Percentiles rank a stretch among this genome's conserved stretches.
These are phyloP conservation scores for Coremacera marginata DNA, from an alignment of 2,888 invertebrate genomes.

Conservation along the genomic window DNA sequence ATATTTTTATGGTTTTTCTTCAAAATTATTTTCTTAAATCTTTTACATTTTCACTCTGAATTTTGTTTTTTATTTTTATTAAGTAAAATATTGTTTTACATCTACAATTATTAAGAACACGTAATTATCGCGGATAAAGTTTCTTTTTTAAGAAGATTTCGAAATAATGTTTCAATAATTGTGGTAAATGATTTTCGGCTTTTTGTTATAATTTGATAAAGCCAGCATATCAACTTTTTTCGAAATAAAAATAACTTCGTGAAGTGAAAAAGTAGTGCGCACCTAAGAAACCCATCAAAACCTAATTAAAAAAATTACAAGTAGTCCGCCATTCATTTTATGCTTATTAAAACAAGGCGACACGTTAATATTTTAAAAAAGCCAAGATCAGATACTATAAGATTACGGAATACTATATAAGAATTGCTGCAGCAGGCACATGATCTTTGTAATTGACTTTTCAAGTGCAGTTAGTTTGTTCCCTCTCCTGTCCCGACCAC, in stretches of 20 bases:
- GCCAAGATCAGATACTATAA: background rate
- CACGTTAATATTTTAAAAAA: background rate
- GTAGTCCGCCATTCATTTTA: slow-evolving; percentile 21
- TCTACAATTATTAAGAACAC: slow-evolving; percentile 32
- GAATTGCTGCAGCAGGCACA: background rate
- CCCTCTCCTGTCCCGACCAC: background rate
- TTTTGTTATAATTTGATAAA: background rate
- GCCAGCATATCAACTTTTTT: background rate
- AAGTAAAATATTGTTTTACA: slow-evolving; percentile 34
- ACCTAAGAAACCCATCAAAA: background rate
- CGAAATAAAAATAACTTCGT: background rate
- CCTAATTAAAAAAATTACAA: slow-evolving; percentile 25
- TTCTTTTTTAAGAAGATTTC: background rate
- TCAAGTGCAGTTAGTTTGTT: slow-evolving; percentile 11
- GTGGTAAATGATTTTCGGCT: slow-evolving; percentile 24
- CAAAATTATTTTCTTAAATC: background rate
- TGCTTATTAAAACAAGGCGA: slow-evolving; percentile 1
- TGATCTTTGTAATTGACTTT: slow-evolving; percentile 15
- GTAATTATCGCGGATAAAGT: slow-evolving; percentile 30
- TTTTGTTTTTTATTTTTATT: slow-evolving; percentile 27
- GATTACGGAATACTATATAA: slow-evolving; percentile 4
- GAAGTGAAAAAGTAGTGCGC: slow-evolving; percentile 22
- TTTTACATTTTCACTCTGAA: background rate
- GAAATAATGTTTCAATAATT: slow-evolving; percentile 25
- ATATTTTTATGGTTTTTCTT: too few species aligned